phyloP scores from a whole-genome alignment of 1,140 invertebrate species.

The Colletes gigas region DNA sequence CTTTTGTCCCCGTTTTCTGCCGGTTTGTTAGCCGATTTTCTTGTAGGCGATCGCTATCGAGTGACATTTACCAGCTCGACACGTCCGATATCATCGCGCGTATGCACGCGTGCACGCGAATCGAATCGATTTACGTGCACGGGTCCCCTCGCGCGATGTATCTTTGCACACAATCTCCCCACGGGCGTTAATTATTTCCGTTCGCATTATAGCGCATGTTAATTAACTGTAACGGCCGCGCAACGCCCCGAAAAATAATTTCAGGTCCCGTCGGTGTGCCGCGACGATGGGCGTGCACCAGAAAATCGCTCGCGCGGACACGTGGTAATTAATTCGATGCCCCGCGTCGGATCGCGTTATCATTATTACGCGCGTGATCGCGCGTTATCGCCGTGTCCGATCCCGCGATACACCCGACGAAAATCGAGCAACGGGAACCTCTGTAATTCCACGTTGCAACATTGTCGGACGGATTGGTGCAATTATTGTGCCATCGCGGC shows the following conservation, averaged over 20 bases:
- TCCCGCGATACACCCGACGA: background rate
- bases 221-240: conserved; percentile 53
- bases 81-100: conserved; percentile 29
- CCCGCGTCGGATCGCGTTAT: conserved; percentile 51
- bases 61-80: conserved; percentile 46
- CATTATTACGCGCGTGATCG: conserved; percentile 43
- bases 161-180: conserved; percentile 33
- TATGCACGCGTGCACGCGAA: conserved; percentile 11
- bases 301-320: conserved; percentile 43
- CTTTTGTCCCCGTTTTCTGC: too few species aligned
- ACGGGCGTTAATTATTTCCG: conserved; percentile 51
- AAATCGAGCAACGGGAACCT: background rate
- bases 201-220: conserved; percentile 49
- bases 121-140: conserved; percentile 39
- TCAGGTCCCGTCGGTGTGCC: conserved; percentile 17
- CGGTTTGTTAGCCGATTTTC: background rate
- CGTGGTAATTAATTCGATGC: conserved; percentile 58
- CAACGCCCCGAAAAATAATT: conserved; percentile 52
- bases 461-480: background rate
- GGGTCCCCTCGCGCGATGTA: conserved; percentile 7
- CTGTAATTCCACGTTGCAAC: background rate
- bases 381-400: conserved; percentile 22
- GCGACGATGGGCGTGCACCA: conserved; percentile 22
- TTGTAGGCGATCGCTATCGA: conserved; percentile 18
- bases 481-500: conserved; percentile 9